Percentiles rank a stretch among this genome's conserved stretches.
These are phyloP conservation scores for Gnathonemus longibarbis DNA, from an alignment of 2,113 vertebrate genomes.

Conservation along the genomic window DNA sequence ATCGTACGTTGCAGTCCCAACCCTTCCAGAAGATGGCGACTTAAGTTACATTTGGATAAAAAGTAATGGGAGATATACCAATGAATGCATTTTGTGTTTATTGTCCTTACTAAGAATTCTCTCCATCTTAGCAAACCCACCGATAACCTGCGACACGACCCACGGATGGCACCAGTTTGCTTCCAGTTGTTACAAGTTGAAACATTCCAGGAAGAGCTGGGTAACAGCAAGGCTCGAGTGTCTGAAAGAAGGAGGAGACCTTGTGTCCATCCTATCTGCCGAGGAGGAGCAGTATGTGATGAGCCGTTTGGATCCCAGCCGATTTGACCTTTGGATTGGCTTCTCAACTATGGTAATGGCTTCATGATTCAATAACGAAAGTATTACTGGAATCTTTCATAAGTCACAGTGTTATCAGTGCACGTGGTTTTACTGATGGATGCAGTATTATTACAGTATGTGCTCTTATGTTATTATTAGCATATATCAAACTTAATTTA, in stretches of 20 bases:
- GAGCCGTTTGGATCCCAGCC: constrained; percentile 25
- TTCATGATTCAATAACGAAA: background rate
- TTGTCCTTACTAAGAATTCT: background rate
- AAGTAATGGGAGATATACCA: background rate
- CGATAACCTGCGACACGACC: constrained; percentile 48
- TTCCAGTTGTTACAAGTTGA: constrained; percentile 61
- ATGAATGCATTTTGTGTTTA: background rate
- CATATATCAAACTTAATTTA: background rate
- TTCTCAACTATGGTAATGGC: constrained; percentile 59
- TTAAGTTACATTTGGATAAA: background rate
- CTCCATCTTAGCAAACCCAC: constrained; percentile 49
- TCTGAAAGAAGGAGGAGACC: constrained; percentile 54
- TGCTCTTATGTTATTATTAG: background rate
- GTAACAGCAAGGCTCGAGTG: constrained; percentile 52
- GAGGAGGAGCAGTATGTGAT: constrained; percentile 52
- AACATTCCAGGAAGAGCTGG: constrained; percentile 52
- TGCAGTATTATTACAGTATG: background rate
- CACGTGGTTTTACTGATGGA: background rate
- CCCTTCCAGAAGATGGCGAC: background rate
- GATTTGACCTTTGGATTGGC: constrained; percentile 60
- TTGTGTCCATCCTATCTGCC: constrained; percentile 51
- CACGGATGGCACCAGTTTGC: constrained; percentile 48
- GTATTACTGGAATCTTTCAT: background rate
- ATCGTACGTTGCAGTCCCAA: constrained; percentile 40
- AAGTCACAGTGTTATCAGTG: background rate